Conservation (phyloP, 2,888 invertebrate genomes). For the Papilio protenor region DNA sequence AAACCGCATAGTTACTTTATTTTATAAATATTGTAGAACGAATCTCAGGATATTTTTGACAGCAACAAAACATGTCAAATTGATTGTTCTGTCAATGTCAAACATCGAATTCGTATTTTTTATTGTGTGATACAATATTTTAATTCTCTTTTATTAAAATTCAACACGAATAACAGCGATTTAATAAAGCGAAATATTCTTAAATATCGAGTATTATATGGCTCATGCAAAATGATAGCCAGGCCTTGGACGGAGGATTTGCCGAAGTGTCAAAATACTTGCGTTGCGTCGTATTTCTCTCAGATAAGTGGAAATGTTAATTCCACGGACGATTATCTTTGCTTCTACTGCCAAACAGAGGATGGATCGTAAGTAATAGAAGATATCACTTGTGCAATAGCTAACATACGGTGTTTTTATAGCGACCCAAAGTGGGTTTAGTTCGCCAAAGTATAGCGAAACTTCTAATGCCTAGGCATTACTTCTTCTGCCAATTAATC, state of each 20-base stretch:
- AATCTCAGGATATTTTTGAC: neutral
- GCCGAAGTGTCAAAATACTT: conserved; percentile 92
- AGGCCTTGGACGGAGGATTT: conserved; percentile 93
- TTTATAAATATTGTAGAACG: neutral
- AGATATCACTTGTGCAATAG: neutral
- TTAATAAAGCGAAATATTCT: neutral
- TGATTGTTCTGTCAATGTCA: neutral
- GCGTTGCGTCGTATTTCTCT: conserved; percentile 90
- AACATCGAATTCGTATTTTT: neutral
- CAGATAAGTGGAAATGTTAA: conserved; percentile 64
- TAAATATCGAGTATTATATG: neutral
- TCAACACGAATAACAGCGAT: neutral
- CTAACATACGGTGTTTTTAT: neutral
- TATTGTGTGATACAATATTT: neutral
- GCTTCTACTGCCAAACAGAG: conserved; percentile 92
- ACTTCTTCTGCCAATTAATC: neutral
- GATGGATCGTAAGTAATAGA: conserved; percentile 85
- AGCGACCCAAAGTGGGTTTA: neutral
- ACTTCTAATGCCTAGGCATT: neutral
- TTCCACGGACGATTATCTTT: conserved; percentile 82
- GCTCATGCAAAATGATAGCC: conserved; percentile 69
- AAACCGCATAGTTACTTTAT: neutral
- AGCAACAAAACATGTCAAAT: neutral
- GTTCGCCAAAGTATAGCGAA: neutral
- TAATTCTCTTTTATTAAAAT: neutral